These are phyloP conservation scores for Hephaestus fuliginosus DNA, from an alignment of 2,797 vertebrate species.

Conservation along the genomic window DNA sequence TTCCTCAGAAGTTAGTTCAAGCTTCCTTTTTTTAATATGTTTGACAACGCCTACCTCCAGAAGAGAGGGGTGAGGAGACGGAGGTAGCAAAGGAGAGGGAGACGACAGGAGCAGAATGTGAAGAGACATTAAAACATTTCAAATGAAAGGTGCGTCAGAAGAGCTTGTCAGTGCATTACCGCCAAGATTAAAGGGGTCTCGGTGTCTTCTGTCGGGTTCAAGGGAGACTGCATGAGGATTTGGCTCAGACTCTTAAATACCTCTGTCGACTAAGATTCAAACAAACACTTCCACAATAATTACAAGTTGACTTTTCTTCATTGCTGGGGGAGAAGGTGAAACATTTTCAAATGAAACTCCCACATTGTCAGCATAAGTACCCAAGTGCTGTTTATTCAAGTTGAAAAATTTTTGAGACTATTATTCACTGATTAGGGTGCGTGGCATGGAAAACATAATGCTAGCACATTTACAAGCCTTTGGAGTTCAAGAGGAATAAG, in stretches of 20 bases:
- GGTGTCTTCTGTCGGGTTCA: slow-evolving; percentile 83
- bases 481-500: slow-evolving; percentile 65
- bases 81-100: slow-evolving; percentile 60
- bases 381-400: slow-evolving; percentile 67
- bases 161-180: slow-evolving; percentile 82
- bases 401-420: slow-evolving; percentile 36
- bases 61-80: slow-evolving; percentile 58
- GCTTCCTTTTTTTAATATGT: slow-evolving; percentile 54
- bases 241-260: slow-evolving; percentile 84
- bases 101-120: slow-evolving; percentile 74
- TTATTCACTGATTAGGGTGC: slow-evolving; percentile 74
- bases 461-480: slow-evolving; percentile 46
- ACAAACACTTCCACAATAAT: slow-evolving; percentile 86
- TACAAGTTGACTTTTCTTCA: slow-evolving; percentile 83
- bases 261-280: slow-evolving; percentile 83
- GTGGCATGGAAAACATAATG: slow-evolving; percentile 60
- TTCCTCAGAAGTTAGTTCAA: slow-evolving; percentile 79
- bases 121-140: slow-evolving; percentile 84
- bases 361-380: slow-evolving; percentile 75
- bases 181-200: slow-evolving; percentile 84
- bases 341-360: slow-evolving; percentile 70
- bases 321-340: slow-evolving; percentile 63
- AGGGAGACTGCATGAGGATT: slow-evolving; percentile 83
- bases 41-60: slow-evolving; percentile 71
- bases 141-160: slow-evolving; percentile 83